Evolutionary conservation across 2,888 invertebrate species (phyloP), one percentile per base, ranked within the genome.

Genomic region (Luperina testacea): DNA sequence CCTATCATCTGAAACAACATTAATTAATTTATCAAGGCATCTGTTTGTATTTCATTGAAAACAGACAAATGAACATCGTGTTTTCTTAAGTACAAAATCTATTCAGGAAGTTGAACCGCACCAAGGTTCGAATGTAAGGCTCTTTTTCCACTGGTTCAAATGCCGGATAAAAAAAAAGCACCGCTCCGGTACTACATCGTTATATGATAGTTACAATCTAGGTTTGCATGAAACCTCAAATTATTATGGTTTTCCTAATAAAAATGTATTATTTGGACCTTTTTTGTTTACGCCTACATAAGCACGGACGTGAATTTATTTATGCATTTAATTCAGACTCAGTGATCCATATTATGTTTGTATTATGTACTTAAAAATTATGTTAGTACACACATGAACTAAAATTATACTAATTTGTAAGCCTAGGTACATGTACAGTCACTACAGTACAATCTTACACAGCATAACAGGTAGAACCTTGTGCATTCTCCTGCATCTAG

Each of bases 31-130:
- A 74, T 73, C n/a, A 27, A 17, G 32, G 15, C 27, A 11, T 69
- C 27, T 75, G 78, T 73, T 73, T 61, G 38, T 63, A 63, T 79
- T 74, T 63, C 4, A 80, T 57, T 42, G 68, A 75, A 80, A 69
- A 57, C 48, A 42, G 24, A 69, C 57, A 64, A 57, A 69, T 80
- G 75, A 69, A 48, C 8, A 27, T 42, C 24, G 17, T 32, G 32
- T 64, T 77, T 70, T 57, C 63, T 17, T 42, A 38, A 70, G 77
- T 9, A 32, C 53, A 24, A 64, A 57, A 71, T 57, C 13, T 64
- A 71, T 78, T 70, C 20, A 32, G n/a, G n/a, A 7, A 59, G 3
- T 24, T 59, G 3, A 38, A 65, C 32, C 13, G 24, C 57, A 15
- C 13, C 15, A 11, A 45, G 13, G 24, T 68, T 15, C 6, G 17